Evolutionary conservation across 2,113 vertebrate species (phyloP).

Genomic region (Anguilla rostrata): DNA sequence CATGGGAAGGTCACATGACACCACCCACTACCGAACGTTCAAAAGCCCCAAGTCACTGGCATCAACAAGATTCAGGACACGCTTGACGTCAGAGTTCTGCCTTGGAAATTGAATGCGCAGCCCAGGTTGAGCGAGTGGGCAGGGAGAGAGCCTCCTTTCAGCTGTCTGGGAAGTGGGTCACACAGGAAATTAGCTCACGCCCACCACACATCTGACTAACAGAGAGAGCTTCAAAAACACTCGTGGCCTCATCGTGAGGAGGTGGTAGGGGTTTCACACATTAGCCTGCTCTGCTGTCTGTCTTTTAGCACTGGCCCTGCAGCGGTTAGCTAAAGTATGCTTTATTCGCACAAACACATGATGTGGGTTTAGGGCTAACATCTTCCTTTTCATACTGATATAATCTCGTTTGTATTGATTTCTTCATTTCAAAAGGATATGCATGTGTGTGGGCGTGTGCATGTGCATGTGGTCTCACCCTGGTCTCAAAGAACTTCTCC

Average conservation of each 20-base stretch:
- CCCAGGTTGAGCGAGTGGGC: neutral
- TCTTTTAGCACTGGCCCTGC: neutral
- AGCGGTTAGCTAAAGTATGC: neutral
- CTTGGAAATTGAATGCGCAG: neutral
- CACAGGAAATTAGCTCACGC: neutral
- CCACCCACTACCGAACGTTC: neutral
- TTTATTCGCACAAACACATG: neutral
- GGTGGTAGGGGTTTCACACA: neutral
- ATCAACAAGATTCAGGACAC: neutral
- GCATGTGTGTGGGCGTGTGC: neutral
- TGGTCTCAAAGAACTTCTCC: constrained; percentile 97
- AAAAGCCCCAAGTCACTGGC: neutral
- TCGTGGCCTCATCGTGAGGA: neutral
- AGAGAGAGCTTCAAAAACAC: neutral
- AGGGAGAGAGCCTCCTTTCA: neutral
- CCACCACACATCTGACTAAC: neutral
- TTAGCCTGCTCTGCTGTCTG: neutral
- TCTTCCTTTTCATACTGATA: neutral
- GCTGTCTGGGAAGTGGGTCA: neutral
- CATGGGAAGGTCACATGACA: neutral
- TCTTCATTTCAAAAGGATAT: neutral
- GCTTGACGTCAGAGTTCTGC: neutral
- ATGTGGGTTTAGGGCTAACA: neutral
- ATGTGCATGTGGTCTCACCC: constrained; percentile 67
- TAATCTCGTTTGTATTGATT: neutral